phyloP scores from a whole-genome alignment of 2,888 invertebrate species.

The Cryptops parisi region DNA sequence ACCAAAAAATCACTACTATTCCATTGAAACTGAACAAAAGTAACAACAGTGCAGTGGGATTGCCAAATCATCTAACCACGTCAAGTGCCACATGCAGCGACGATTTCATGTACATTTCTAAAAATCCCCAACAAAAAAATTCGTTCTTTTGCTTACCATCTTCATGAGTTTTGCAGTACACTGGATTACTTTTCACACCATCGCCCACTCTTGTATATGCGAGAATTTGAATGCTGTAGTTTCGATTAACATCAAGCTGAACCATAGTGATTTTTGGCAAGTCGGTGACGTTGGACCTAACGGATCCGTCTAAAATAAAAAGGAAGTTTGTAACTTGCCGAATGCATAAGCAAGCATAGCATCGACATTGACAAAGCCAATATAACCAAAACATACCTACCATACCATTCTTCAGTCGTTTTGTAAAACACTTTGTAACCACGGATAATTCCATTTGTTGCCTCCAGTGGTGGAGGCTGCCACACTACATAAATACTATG shows the following conservation, averaged over 20 bases:
- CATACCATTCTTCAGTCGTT: neutral
- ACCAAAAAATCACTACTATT: no score
- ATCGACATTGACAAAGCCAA: no score
- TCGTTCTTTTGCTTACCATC: neutral
- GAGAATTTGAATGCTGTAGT: neutral
- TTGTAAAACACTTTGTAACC: constrained; percentile 9
- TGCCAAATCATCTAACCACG: no score
- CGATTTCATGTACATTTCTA: no score
- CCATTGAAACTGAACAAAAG: no score
- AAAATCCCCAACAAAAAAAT: no score
- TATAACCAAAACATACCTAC: no score
- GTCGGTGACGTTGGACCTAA: neutral
- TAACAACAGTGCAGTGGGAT: no score
- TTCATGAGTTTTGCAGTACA: neutral
- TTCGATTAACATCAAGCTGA: neutral
- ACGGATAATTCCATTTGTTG: neutral
- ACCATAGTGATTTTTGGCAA: neutral
- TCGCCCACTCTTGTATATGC: neutral
- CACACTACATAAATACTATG: constrained; percentile 8
- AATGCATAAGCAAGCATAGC: neutral
- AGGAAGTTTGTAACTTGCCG: neutral
- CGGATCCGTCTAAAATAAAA: neutral
- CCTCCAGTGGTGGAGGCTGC: neutral
- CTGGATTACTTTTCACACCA: neutral
- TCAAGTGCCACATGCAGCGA: no score